Base-by-base conservation (phyloP, 2,888 invertebrate genomes). In the Microdon myrmicae region DNA sequence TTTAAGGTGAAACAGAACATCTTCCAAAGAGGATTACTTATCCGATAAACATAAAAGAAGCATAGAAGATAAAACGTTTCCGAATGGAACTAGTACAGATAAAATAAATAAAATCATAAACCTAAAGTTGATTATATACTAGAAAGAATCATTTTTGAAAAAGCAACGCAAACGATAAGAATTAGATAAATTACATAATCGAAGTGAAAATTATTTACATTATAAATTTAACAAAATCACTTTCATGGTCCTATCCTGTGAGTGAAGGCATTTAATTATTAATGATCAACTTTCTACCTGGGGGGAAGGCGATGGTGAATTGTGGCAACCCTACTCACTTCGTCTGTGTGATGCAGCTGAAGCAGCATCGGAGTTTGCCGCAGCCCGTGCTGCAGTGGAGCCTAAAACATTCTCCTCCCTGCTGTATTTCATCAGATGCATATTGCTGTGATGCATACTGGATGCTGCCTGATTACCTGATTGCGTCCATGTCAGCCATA, bases 311-410 rank as follows among this genome's bases (percentile, higher is more conserved):
- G 10, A 60, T 38, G 48, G 35, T 26, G 41, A 34, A 31, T 43
- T 53, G 70, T 70, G 70, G 70, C 70, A 70, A 70, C 69, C 69
- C 70, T 67, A 69, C 70, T 70, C 69, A 70, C 70, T 67, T 69
- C 41, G 28, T 54, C 16, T 53, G 12, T 48, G 45, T 10, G 67
- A 32, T 25, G 59, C 31, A 35, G 37, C 47, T 19, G 38, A 31
- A 26, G 55, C 55, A 37, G 56, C 51, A 38, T 28, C 58, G 14
- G 28, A 34, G 38, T 31, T 28, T 43, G 38, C 51, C 31, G 51
- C 54, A 45, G 34, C 71, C 48, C 14, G 70, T 51, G 67, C 70
- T 67, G 59, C 70, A 70, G 47, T 71, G 51, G 39, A 69, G 68
- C 47, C 69, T 12, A 64, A 43, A 14, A 60, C 59, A 49, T 67